Conservation (phyloP, 2,888 invertebrate species). For the Alloscopus bannaensis region DNA sequence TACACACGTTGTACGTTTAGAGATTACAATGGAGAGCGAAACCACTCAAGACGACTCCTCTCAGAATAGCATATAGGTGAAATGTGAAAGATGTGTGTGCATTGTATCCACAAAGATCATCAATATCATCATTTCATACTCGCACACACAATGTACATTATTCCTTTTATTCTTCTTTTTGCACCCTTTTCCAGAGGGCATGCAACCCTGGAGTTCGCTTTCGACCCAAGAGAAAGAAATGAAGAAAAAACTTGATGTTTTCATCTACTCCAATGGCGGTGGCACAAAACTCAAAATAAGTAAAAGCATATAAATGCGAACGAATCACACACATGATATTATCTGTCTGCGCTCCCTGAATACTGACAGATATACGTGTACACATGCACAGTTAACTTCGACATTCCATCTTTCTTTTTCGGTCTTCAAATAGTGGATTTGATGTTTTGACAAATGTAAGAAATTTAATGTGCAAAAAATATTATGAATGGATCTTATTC, state of each 20-base stretch:
- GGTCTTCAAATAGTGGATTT: conserved; percentile 24
- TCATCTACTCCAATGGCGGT: conserved; percentile 37
- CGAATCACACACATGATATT: too few relatives aligned
- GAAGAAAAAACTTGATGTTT: conserved; percentile 46
- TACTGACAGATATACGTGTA: not conserved
- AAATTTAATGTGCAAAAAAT: conserved; percentile 73
- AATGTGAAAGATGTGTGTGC: not conserved
- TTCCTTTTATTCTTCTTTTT: conserved; percentile 1
- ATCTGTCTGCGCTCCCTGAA: not conserved
- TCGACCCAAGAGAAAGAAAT: conserved; percentile 10
- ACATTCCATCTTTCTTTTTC: conserved; percentile 17
- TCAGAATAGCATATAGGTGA: not conserved
- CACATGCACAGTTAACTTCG: not conserved
- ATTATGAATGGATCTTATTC: conserved; percentile 64
- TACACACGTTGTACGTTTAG: not conserved
- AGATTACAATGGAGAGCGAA: not conserved
- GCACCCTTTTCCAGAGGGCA: conserved; percentile 21
- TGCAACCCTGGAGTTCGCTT: not conserved
- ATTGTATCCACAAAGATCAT: conserved; percentile 7
- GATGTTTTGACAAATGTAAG: conserved; percentile 69
- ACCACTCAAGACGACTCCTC: too few relatives aligned
- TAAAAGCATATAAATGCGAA: not conserved
- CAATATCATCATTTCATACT: conserved; percentile 26
- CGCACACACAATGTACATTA: conserved; percentile 14
- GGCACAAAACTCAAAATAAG: conserved; percentile 27